These are phyloP conservation scores for Tupaia chinensis DNA, from an alignment of 2,113 vertebrate genomes.

Conservation along the genomic window DNA sequence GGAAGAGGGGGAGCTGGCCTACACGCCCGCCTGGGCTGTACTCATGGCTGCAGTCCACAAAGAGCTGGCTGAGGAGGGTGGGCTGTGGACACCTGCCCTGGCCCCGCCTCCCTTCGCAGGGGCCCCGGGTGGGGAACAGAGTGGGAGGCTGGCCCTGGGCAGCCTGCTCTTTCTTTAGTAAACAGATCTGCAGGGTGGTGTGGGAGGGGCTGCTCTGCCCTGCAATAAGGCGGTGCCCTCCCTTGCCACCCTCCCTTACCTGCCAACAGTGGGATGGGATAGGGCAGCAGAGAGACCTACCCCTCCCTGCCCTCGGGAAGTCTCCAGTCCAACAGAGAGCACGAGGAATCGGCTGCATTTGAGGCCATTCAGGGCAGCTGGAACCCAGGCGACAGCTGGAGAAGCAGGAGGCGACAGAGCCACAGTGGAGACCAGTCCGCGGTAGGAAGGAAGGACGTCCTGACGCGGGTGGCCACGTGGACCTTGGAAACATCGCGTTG, in stretches of 20 bases:
- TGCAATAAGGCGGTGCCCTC: fast-evolving
- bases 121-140: neutral
- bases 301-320: neutral
- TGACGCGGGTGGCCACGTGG: fast-evolving
- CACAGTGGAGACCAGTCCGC: fast-evolving
- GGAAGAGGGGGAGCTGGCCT: too few species aligned
- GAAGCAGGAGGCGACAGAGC: fast-evolving
- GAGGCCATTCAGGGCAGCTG: neutral
- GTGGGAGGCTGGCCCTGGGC: fast-evolving
- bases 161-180: too few species aligned
- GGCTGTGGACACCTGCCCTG: too few species aligned
- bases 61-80: neutral
- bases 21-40: neutral
- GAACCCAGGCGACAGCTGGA: fast-evolving
- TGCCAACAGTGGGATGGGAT: neutral
- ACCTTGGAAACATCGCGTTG: too few species aligned
- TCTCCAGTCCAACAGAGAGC: neutral
- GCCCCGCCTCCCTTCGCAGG: neutral
- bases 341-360: neutral
- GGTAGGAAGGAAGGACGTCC: fast-evolving
- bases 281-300: fast-evolving
- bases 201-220: neutral
- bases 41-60: neutral
- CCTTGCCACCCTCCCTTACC: too few species aligned
- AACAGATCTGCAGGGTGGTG: neutral